phyloP scores from a whole-genome alignment of 92 coral and sea anemone genomes.

The Phenganax marumi region DNA sequence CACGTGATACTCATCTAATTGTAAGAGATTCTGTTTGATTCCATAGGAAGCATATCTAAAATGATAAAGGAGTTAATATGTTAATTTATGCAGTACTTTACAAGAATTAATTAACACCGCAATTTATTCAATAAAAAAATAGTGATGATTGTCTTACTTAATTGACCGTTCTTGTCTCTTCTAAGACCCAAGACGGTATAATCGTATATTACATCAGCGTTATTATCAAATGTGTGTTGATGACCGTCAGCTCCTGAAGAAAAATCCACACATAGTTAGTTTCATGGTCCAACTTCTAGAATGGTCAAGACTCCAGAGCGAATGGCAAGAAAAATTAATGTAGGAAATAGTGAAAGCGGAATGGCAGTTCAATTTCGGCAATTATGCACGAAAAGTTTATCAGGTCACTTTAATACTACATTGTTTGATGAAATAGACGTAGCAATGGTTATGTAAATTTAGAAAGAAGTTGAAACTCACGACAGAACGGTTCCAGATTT shows the following conservation, averaged over 20 bases:
- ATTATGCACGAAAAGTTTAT: no score
- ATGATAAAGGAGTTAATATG: background rate
- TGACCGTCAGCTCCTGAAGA: conserved; percentile 29
- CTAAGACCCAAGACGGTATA: conserved; percentile 8
- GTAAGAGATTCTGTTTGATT: background rate
- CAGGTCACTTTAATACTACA: no score
- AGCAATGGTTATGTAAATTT: no score
- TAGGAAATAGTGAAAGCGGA: no score
- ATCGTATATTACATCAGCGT: conserved; percentile 35
- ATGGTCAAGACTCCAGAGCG: background rate
- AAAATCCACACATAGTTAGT: background rate
- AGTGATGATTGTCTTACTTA: background rate
- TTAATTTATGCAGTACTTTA: background rate
- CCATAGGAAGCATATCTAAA: conserved; percentile 32
- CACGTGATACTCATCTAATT: conserved; percentile 1
- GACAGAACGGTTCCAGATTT: no score
- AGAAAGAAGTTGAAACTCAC: no score
- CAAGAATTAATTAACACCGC: background rate
- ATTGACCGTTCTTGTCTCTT: conserved; percentile 3
- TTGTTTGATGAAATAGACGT: no score
- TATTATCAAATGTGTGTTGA: conserved; percentile 23
- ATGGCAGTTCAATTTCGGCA: no score
- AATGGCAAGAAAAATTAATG: no score
- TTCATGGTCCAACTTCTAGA: background rate
- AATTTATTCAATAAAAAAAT: background rate